A percentile compares a stretch with the other conserved stretches of the same genome.
Conservation (phyloP, 1,140 invertebrate genomes). For the Cherax quadricarinatus region DNA sequence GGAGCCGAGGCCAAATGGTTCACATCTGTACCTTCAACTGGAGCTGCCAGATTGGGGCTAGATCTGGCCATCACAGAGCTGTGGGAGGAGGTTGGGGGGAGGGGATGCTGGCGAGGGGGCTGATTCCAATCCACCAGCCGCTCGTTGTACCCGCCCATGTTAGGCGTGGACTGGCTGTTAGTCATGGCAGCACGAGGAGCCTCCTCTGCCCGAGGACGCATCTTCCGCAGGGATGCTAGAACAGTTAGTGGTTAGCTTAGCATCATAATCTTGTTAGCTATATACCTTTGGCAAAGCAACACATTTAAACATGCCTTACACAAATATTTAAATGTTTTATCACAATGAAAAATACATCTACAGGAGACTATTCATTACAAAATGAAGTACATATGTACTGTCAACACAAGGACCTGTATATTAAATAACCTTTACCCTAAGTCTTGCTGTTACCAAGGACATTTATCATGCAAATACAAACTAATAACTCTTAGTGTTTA, state of each 20-base stretch:
- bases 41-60: slow-evolving; percentile 69
- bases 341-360: neutral
- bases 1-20: slow-evolving; percentile 62
- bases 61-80: slow-evolving; percentile 66
- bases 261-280: neutral
- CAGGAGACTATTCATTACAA: neutral
- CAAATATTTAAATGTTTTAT: neutral
- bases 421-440: neutral
- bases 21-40: slow-evolving; percentile 61
- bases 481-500: too few relatives aligned
- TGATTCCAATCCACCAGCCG: slow-evolving; percentile 74
- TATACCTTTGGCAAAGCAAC: slow-evolving; percentile 18
- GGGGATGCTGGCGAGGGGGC: slow-evolving; percentile 67
- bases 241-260: slow-evolving; percentile 63
- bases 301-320: slow-evolving; percentile 23
- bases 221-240: slow-evolving; percentile 72
- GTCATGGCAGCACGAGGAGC: slow-evolving; percentile 53
- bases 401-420: neutral
- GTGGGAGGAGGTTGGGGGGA: slow-evolving; percentile 55
- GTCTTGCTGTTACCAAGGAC: neutral
- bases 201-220: slow-evolving; percentile 62
- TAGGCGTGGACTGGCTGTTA: slow-evolving; percentile 65
- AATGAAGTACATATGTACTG: neutral
- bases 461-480: too few relatives aligned
- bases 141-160: slow-evolving; percentile 72